Evolutionary conservation across 1,140 invertebrate species (phyloP).

Genomic region (Prorops nasuta): DNA sequence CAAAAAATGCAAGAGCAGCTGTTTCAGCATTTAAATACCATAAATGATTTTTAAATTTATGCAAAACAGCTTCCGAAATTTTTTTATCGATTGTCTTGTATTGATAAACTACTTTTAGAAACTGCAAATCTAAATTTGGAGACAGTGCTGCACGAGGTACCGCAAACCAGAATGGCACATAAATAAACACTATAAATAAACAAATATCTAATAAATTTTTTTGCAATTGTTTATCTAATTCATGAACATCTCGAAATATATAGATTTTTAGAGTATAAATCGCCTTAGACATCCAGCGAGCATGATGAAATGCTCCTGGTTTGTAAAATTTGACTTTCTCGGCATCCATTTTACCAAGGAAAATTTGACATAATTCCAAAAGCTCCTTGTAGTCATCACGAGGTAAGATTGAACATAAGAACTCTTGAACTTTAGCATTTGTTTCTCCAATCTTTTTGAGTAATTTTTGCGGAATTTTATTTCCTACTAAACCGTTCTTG

Average conservation of each 20-base stretch:
- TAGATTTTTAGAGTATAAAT: conserved; percentile 43
- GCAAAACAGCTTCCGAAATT: conserved; percentile 23
- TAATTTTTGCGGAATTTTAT: conserved; percentile 12
- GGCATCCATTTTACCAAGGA: conserved; percentile 21
- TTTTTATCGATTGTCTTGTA: conserved; percentile 24
- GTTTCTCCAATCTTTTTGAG: conserved; percentile 7
- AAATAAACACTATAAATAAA: conserved; percentile 31
- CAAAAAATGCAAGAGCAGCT: conserved; percentile 35
- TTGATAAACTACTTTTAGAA: conserved; percentile 26
- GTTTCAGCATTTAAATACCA: conserved; percentile 34
- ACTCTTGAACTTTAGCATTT: conserved; percentile 7
- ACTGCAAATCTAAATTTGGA: conserved; percentile 31
- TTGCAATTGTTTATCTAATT: conserved; percentile 26
- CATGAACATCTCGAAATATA: conserved; percentile 33
- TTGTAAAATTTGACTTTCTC: conserved; percentile 21
- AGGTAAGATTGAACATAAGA: conserved; percentile 9
- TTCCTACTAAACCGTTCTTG: conserved; percentile 12
- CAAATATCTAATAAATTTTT: conserved; percentile 28
- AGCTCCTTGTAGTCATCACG: conserved; percentile 34
- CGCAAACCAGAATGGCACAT: conserved; percentile 32
- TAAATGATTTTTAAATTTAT: conserved; percentile 33
- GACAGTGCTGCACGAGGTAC: conserved; percentile 18
- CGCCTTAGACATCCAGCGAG: conserved; percentile 47
- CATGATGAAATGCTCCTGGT: conserved; percentile 37
- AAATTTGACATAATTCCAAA: conserved; percentile 29